Evolutionary conservation across 2,888 invertebrate species (phyloP).

Genomic region (Cremastinae sp.): DNA sequence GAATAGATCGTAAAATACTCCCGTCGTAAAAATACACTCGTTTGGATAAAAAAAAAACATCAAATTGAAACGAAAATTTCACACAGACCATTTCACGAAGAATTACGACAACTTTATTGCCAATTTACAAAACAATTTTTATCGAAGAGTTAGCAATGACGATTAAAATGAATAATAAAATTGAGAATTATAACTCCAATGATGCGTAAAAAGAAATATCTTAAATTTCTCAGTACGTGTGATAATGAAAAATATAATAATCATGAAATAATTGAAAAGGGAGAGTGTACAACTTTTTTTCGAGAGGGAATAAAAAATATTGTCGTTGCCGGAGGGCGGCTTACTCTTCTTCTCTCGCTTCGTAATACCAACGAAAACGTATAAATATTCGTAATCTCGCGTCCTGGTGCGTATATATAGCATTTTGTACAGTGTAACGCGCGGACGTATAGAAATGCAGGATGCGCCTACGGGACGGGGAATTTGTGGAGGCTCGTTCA

Average conservation of each 20-base stretch:
- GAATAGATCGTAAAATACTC: slow-evolving; percentile 24
- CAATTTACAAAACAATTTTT: slow-evolving; percentile 2
- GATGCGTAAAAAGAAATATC: too few relatives aligned
- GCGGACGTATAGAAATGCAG: slow-evolving; percentile 1
- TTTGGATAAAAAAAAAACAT: slow-evolving; percentile 53
- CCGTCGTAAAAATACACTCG: slow-evolving; percentile 33
- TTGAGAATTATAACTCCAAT: not conserved
- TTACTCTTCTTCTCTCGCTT: not conserved
- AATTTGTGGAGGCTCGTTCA: slow-evolving; percentile 38
- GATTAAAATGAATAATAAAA: not conserved
- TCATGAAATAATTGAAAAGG: not conserved
- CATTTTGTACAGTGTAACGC: slow-evolving; percentile 14
- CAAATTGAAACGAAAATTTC: slow-evolving; percentile 1
- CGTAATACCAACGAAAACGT: slow-evolving; percentile 30
- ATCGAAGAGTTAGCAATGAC: not conserved
- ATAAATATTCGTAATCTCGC: slow-evolving; percentile 54
- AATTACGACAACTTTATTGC: not conserved
- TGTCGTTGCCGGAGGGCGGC: slow-evolving; percentile 27
- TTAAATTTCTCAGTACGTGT: too few relatives aligned
- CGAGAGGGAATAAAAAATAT: slow-evolving; percentile 38
- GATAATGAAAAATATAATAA: too few relatives aligned
- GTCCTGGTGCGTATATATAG: slow-evolving; percentile 11
- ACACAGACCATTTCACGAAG: not conserved
- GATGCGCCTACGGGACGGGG: not conserved
- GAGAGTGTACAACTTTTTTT: slow-evolving; percentile 21